phyloP scores from a whole-genome alignment of 37 sponge, comb jelly and placozoan species.

The Petrosia ficiformis region DNA sequence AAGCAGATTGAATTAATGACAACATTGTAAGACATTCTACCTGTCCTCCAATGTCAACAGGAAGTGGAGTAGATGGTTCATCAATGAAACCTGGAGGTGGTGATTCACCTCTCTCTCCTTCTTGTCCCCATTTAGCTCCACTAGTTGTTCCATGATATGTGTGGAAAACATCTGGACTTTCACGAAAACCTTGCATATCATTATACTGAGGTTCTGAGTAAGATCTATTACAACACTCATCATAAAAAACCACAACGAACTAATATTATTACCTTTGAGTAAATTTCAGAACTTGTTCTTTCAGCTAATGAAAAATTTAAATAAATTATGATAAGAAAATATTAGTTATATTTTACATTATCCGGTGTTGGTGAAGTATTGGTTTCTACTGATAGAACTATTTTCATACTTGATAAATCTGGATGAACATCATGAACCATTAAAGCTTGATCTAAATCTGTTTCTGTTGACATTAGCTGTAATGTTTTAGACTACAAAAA shows the following conservation, averaged over 20 bases:
- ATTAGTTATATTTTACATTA: constrained; percentile 9
- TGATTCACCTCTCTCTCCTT: constrained; percentile 3
- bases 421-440: constrained; percentile 21
- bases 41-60: constrained; percentile 3
- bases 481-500: constrained; percentile 30
- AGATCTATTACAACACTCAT: constrained; percentile 31
- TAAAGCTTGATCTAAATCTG: constrained; percentile 30
- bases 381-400: constrained; percentile 24
- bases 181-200: constrained; percentile 22
- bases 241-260: no score
- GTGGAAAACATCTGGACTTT: constrained; percentile 46
- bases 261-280: constrained; percentile 6
- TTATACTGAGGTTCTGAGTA: constrained; percentile 39
- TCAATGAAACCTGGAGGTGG: constrained; percentile 63
- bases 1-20: background rate
- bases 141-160: constrained; percentile 35
- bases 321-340: background rate
- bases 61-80: constrained; percentile 20
- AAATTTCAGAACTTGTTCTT: background rate
- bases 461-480: constrained; percentile 24
- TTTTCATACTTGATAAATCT: constrained; percentile 22
- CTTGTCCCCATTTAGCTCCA: background rate
- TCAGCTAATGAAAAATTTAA: background rate
- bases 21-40: background rate
- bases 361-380: constrained; percentile 12